phyloP scores from a whole-genome alignment of 2,113 vertebrate species.

The Oncorhynchus masou region DNA sequence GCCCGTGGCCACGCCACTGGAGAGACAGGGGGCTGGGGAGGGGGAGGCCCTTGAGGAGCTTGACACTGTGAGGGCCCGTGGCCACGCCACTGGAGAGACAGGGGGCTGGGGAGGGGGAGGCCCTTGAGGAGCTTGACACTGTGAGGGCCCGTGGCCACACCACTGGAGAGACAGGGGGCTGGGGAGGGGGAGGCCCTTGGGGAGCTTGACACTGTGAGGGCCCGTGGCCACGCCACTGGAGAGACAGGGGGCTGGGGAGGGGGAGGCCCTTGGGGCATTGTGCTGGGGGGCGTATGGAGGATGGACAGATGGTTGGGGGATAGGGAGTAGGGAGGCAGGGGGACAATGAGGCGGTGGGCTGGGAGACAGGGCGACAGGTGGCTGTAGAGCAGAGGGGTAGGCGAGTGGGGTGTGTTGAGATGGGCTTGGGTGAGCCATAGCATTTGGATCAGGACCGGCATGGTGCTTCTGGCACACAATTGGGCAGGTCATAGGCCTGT shows the following conservation, averaged over 20 bases:
- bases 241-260: no score
- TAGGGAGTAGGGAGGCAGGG: neutral
- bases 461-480: no score
- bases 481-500: no score
- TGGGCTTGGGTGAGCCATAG: no score
- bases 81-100: neutral
- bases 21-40: neutral
- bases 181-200: neutral
- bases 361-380: no score
- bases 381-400: no score
- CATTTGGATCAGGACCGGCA: no score
- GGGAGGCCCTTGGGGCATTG: neutral
- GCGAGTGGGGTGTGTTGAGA: no score
- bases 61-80: conserved; percentile 77
- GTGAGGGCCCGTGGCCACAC: conserved; percentile 63
- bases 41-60: conserved; percentile 67
- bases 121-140: conserved; percentile 78
- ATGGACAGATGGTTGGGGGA: neutral
- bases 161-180: neutral
- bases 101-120: neutral
- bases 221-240: no score
- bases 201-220: no score
- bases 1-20: neutral
- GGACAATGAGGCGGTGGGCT: neutral
- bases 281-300: neutral